A percentile compares a stretch with the other conserved stretches of the same genome.
Evolutionary conservation across 1,140 invertebrate species (phyloP).

Genomic region (Meloidogyne chitwoodi): DNA sequence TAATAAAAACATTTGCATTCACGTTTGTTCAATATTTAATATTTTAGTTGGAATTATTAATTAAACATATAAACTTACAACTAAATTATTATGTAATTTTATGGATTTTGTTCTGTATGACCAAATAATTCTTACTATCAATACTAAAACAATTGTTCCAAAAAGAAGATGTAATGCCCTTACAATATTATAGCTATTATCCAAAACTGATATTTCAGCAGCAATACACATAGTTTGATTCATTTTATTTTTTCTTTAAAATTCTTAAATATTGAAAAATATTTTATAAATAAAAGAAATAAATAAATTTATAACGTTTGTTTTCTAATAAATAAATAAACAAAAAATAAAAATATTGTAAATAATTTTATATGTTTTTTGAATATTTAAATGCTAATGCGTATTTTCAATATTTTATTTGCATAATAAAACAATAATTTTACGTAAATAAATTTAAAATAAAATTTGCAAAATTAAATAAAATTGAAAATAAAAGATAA

Average conservation of each 20-base stretch:
- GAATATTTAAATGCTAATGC: not conserved
- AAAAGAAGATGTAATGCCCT: not conserved
- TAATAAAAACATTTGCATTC: no score
- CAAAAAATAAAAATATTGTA: no score
- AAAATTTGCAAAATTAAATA: not conserved
- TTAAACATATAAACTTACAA: not conserved
- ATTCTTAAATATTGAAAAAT: not conserved
- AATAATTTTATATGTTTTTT: not conserved
- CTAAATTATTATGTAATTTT: not conserved
- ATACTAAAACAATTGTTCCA: not conserved
- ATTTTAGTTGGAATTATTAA: no score
- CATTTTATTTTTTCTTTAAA: not conserved
- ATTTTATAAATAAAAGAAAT: no score
- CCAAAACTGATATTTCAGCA: not conserved
- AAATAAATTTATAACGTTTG: not conserved
- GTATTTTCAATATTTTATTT: not conserved
- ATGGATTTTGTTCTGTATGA: not conserved
- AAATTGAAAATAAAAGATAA: not conserved
- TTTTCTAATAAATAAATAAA: not conserved
- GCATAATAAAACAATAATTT: not conserved
- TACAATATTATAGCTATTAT: not conserved
- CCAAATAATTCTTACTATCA: not conserved
- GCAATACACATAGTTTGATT: not conserved
- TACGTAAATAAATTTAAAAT: not conserved
- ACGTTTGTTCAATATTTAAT: no score